Conservation (phyloP, 35 echinoderm and acorn worm genomes). For the Heliocidaris tuberculata region DNA sequence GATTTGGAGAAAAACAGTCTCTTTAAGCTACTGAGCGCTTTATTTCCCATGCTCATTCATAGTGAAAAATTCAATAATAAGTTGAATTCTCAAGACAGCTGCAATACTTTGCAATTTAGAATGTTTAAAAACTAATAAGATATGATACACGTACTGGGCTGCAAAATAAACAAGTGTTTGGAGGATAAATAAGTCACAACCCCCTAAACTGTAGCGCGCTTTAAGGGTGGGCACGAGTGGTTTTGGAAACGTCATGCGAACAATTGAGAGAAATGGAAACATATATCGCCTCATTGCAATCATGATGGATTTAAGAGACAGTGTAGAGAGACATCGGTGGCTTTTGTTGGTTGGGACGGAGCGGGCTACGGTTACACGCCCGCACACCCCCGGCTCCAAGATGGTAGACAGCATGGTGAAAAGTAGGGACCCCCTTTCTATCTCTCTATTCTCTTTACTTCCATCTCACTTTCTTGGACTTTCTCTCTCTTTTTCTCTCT, state of each 20-base stretch:
- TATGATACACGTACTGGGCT: background rate
- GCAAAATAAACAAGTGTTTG: background rate
- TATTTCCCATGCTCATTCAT: background rate
- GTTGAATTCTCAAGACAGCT: background rate
- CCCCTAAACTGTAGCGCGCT: background rate
- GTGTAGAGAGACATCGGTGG: background rate
- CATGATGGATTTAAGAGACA: conserved; percentile 24
- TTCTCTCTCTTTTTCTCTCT: background rate
- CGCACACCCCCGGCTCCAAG: background rate
- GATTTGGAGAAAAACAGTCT: background rate
- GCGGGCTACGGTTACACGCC: background rate
- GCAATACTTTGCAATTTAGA: background rate
- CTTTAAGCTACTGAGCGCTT: background rate
- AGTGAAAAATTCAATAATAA: background rate
- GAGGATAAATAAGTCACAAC: background rate
- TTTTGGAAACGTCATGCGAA: background rate
- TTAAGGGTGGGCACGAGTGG: conserved; percentile 9
- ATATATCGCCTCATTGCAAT: conserved; percentile 41
- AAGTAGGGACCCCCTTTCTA: background rate
- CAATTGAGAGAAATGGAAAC: conserved; percentile 37
- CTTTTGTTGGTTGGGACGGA: conserved; percentile 2
- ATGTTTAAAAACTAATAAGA: conserved; percentile 4
- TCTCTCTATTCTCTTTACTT: background rate
- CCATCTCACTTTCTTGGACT: background rate
- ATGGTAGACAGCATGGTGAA: background rate